phyloP scores from a whole-genome alignment of 2,888 invertebrate genomes.

The Prenolepis imparis region DNA sequence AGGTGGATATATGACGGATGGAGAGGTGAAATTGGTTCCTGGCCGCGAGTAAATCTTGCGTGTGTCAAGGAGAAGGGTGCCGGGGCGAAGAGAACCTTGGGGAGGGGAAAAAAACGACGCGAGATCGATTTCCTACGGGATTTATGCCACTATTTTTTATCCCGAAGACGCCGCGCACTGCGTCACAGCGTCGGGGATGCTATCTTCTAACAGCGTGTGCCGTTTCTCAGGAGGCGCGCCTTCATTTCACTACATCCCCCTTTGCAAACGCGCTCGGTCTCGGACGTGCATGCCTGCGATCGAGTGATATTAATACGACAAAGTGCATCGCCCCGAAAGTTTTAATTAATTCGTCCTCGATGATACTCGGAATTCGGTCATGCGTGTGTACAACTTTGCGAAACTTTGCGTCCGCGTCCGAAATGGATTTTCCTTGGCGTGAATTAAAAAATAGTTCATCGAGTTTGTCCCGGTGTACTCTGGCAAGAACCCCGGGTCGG shows the following conservation, averaged over 20 bases:
- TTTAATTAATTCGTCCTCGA: slow-evolving; percentile 65
- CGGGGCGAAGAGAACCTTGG: background rate
- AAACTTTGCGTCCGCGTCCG: slow-evolving; percentile 4
- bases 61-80: slow-evolving; percentile 63
- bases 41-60: slow-evolving; percentile 76
- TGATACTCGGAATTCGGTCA: slow-evolving; percentile 32
- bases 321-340: slow-evolving; percentile 50
- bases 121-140: slow-evolving; percentile 77
- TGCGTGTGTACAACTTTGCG: background rate
- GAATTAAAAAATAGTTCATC: slow-evolving; percentile 44
- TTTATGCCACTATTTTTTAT: slow-evolving; percentile 79
- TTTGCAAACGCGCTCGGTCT: slow-evolving; percentile 17
- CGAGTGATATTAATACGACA: slow-evolving; percentile 68
- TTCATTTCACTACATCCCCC: slow-evolving; percentile 61
- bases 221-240: slow-evolving; percentile 55
- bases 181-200: slow-evolving; percentile 48
- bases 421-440: slow-evolving; percentile 13
- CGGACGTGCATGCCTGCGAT: slow-evolving; percentile 20
- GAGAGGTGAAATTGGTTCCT: slow-evolving; percentile 76
- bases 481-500: slow-evolving; percentile 2
- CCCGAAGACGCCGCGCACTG: slow-evolving; percentile 60
- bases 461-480: slow-evolving; percentile 18
- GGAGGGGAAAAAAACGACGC: slow-evolving; percentile 61
- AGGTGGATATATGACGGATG: slow-evolving; percentile 77
- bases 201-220: slow-evolving; percentile 32